These are phyloP conservation scores for Apaloderma vittatum DNA, from an alignment of 2,113 vertebrate species.

Conservation along the genomic window DNA sequence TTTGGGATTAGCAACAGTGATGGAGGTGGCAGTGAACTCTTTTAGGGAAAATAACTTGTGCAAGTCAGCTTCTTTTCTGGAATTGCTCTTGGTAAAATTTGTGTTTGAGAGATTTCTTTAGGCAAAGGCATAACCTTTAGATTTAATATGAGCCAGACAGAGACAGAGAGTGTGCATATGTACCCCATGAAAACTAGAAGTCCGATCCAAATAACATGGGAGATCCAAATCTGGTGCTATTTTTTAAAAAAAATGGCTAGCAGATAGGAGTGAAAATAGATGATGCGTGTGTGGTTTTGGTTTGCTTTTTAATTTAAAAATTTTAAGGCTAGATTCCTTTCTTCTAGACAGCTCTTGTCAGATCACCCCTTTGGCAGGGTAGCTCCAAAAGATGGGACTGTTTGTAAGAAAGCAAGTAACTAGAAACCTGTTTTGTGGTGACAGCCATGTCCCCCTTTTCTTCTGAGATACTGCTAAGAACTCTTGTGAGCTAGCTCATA, in stretches of 20 bases:
- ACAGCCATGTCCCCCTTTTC: neutral
- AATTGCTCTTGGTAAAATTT: neutral
- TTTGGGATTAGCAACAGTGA: neutral
- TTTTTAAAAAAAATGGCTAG: neutral
- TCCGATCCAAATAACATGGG: neutral
- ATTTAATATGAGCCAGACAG: neutral
- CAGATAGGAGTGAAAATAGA: neutral
- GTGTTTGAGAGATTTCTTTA: neutral
- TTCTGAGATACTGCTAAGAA: neutral
- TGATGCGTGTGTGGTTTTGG: neutral
- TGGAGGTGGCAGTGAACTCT: neutral
- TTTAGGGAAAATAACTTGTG: neutral
- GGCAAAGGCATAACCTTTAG: neutral
- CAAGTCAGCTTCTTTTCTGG: neutral
- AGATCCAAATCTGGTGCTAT: neutral
- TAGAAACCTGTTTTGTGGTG: neutral
- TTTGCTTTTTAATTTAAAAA: neutral
- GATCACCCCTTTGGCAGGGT: neutral
- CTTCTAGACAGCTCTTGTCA: neutral
- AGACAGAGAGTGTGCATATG: no score
- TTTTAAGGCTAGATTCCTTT: neutral
- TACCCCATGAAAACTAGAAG: neutral
- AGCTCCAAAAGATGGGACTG: neutral
- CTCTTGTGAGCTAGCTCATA: neutral
- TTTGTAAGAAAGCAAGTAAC: neutral